Evolutionary conservation across 2,888 invertebrate genomes (phyloP), one percentile per base, ranked within the genome.

Genomic region (Epistrophe grossulariae): DNA sequence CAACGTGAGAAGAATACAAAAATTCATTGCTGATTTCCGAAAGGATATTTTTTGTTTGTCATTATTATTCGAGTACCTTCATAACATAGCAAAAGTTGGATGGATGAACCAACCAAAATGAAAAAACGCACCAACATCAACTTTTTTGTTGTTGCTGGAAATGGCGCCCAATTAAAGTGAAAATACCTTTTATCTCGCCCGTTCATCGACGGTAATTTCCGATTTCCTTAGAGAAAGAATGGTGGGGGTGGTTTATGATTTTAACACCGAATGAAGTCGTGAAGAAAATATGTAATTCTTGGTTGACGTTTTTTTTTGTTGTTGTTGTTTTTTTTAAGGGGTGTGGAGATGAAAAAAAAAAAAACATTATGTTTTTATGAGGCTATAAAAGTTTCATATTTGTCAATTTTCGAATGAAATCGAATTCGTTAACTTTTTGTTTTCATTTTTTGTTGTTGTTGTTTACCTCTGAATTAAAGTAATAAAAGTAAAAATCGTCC

Each of bases 1-100:
- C 17, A 52, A 73, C 79, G 84, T 84, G 84, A 57, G 17, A 9
- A 38, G 84, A 80, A 71, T 84, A 62, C 57, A 50, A 57, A n/a
- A 60, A 17, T 38, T 72, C 31, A 17, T 59, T 68, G 45, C 48
- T 50, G 57, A 72, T 79, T 31, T 48, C 15, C 43, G 45, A 19
- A 64, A 64, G 62, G 4, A n/a, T 4, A 43, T 13, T 17, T 35
- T 64, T 50, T 57, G 4, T 38, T n/a, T 43, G 19, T 62, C 15
- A 24, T 43, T 48, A 31, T 48, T 48, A 19, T 48, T 57, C 31
- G 13, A 9, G 38, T 17, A 31, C 2, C 24, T 24, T 19, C 19
- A 2, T 31, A 31, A 2, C 31, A 8, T 5, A 35, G 35, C 13
- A n/a, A 2, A 55, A 19, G 19, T 9, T 15, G 45, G 0, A 9